Evolutionary conservation across 2,797 vertebrate genomes (phyloP).

Genomic region (Smutsia gigantea): DNA sequence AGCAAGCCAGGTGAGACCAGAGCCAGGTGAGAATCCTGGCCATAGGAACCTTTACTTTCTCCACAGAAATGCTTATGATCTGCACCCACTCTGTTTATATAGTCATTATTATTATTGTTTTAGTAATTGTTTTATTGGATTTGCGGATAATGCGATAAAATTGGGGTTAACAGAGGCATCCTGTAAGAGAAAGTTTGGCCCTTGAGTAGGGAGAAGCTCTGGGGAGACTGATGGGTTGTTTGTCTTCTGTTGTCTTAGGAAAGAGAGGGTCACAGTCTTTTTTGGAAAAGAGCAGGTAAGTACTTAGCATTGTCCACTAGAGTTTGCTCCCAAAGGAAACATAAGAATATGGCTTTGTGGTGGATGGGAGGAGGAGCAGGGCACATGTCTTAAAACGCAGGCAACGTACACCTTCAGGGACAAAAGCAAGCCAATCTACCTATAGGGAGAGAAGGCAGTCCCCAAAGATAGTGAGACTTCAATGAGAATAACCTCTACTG

Average conservation of each 20-base stretch:
- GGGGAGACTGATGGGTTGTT: background rate
- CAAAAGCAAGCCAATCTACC: background rate
- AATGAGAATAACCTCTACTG: background rate
- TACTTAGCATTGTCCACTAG: background rate
- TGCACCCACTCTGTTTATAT: background rate
- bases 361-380: background rate
- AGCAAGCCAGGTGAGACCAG: too few species aligned
- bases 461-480: background rate
- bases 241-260: background rate
- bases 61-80: background rate
- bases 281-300: background rate
- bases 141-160: background rate
- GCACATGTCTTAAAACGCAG: background rate
- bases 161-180: background rate
- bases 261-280: background rate
- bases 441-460: background rate
- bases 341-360: background rate
- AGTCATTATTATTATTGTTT: background rate
- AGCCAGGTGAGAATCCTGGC: too few species aligned
- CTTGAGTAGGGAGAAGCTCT: background rate
- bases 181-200: background rate
- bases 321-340: background rate
- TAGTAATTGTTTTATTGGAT: constrained; percentile 14
- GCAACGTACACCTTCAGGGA: background rate
- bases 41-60: too few species aligned